Percentiles rank a stretch among this genome's conserved stretches.
Evolutionary conservation across 2,888 invertebrate species (phyloP).

Genomic region (Imbricaverruca yamaguchii): DNA sequence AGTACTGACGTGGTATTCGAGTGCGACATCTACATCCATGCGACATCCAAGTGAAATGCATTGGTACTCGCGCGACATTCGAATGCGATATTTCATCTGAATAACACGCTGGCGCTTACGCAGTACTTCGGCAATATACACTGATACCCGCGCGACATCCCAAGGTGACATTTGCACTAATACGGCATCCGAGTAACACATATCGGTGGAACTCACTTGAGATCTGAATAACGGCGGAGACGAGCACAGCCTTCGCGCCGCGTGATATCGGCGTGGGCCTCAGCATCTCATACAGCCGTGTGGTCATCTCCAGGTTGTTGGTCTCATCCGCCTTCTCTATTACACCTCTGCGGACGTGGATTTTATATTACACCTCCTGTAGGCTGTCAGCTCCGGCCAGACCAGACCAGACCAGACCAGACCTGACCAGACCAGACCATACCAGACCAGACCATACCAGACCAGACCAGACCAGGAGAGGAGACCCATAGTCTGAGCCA

Average conservation of each 20-base stretch:
- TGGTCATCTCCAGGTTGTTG: background rate
- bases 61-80: too few species aligned
- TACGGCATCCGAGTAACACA: too few species aligned
- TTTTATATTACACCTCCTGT: too few species aligned
- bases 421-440: background rate
- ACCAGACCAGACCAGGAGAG: background rate
- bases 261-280: background rate
- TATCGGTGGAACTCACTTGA: background rate
- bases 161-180: too few species aligned
- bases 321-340: background rate
- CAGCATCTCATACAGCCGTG: conserved; percentile 1
- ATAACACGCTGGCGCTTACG: too few species aligned
- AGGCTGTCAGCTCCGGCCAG: background rate
- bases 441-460: background rate
- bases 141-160: too few species aligned
- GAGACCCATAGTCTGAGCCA: background rate
- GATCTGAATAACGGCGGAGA: background rate
- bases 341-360: background rate
- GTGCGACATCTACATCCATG: too few species aligned
- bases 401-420: background rate
- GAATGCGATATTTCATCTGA: too few species aligned
- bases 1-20: too few species aligned
- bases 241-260: background rate
- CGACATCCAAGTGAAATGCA: too few species aligned
- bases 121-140: too few species aligned